Base-by-base conservation (phyloP, 2,113 vertebrate genomes). In the Macroglossus sobrinus region DNA sequence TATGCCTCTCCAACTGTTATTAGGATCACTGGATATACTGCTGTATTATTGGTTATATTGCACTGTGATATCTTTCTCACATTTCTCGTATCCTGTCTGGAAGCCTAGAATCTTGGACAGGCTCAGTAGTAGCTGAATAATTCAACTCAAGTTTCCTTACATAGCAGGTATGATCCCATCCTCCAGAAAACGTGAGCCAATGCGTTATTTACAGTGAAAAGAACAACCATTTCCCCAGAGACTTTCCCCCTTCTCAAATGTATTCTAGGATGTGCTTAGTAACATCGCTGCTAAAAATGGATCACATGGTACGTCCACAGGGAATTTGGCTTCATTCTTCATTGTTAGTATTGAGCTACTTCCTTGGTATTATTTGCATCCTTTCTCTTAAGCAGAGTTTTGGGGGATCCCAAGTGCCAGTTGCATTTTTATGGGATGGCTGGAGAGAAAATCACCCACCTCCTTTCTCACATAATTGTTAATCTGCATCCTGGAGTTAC, bases 271-370 rank as follows among this genome's bases (percentile, higher is more conserved):
- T 57, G 13, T 69, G 8, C 24, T 88, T 69, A 85, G 76, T 85
- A 81, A 66, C 61, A 78, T 82, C 61, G 88, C 4, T 64, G 89
- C 81, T 89, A 30, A 40, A 89, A 89, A 69, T 28, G 76, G 66
- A 78, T 28, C 5, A 0, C 5, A 0, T 50, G 61, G 35, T 35
- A 12, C 22, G 21, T 43, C 78, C 66, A 18, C 16, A 7, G 33
- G 72, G 47, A 74, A 15, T 38, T 38, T 61, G 61, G 35, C 21
- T 43, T 87, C 35, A 26, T 68, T 5, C 13, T 74, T 80, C 21
- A 12, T 40, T 50, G 8, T 89, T 43, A 47, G 12, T 50, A 1
- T 40, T 79, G 63, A 76, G 40, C 68, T 80, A 5, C 74, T 74
- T 93, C 50, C 35, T 72, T 66, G 76, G 9, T 24, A 14, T 50